Percentiles rank a stretch among this genome's conserved stretches.
Evolutionary conservation across 2,888 invertebrate species (phyloP).

Genomic region (Trichogramma evanescens): DNA sequence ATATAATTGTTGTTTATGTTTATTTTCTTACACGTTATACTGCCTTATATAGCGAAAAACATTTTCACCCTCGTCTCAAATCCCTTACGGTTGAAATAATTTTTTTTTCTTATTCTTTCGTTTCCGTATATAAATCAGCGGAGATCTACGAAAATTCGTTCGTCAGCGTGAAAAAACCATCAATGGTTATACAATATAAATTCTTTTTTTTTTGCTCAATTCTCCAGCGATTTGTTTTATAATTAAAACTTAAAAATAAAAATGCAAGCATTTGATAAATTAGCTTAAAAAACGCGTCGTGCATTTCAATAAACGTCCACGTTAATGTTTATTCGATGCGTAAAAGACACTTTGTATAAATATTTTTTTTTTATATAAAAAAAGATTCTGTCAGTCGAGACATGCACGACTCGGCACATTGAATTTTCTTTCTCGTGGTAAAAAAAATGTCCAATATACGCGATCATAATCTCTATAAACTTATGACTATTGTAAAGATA

Average conservation of each 20-base stretch:
- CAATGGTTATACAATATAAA: constrained; percentile 8
- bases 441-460: neutral
- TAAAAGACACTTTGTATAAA: constrained; percentile 38
- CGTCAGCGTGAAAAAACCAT: constrained; percentile 4
- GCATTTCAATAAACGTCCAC: constrained; percentile 32
- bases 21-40: constrained; percentile 18
- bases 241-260: neutral
- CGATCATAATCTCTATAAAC: neutral
- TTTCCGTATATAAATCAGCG: neutral
- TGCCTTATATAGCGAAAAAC: constrained; percentile 20
- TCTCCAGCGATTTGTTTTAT: constrained; percentile 14
- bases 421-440: constrained; percentile 14
- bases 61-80: constrained; percentile 28
- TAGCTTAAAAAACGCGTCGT: constrained; percentile 28
- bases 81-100: constrained; percentile 30
- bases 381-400: constrained; percentile 16
- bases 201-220: constrained; percentile 15
- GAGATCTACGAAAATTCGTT: constrained; percentile 28
- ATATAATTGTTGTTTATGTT: constrained; percentile 39
- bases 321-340: constrained; percentile 32
- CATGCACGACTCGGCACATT: constrained; percentile 14
- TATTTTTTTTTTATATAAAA: constrained; percentile 6
- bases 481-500: neutral
- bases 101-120: constrained; percentile 2
- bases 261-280: constrained; percentile 25